Percentiles rank a stretch among this genome's conserved stretches.
These are phyloP conservation scores for Polydrusus cervinus DNA, from an alignment of 2,888 invertebrate species.

Conservation along the genomic window DNA sequence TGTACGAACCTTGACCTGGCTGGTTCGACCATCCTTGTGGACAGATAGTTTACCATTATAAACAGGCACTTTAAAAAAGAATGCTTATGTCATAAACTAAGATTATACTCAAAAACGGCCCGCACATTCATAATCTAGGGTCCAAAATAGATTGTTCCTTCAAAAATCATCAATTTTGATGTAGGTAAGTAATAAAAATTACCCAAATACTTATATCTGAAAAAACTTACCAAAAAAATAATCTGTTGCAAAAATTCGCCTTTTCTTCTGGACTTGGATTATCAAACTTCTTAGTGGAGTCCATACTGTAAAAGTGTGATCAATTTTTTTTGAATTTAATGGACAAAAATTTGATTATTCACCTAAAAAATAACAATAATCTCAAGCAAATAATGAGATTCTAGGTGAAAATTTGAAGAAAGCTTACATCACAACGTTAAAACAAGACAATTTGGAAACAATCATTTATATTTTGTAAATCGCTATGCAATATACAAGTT, in stretches of 20 bases:
- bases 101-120: no score
- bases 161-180: not conserved
- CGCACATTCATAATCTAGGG: not conserved
- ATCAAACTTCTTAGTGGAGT: slow-evolving; percentile 76
- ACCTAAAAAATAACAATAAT: not conserved
- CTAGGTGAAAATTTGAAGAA: slow-evolving; percentile 2
- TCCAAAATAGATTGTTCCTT: not conserved
- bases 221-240: slow-evolving; percentile 78
- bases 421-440: slow-evolving; percentile 21
- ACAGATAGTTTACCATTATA: no score
- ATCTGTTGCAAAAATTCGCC: slow-evolving; percentile 76
- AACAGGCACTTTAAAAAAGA: not conserved
- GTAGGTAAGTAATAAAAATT: not conserved
- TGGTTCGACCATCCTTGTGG: no score
- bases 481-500: slow-evolving; percentile 28
- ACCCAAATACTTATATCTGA: not conserved
- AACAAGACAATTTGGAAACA: slow-evolving; percentile 34
- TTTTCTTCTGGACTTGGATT: slow-evolving; percentile 77
- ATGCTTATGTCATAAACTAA: no score
- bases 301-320: slow-evolving; percentile 70
- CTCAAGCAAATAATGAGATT: not conserved
- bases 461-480: slow-evolving; percentile 20
- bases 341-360: slow-evolving; percentile 4
- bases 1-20: no score
- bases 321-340: slow-evolving; percentile 1